Conservation (phyloP, 2,888 invertebrate genomes). For the Aplocera efformata region DNA sequence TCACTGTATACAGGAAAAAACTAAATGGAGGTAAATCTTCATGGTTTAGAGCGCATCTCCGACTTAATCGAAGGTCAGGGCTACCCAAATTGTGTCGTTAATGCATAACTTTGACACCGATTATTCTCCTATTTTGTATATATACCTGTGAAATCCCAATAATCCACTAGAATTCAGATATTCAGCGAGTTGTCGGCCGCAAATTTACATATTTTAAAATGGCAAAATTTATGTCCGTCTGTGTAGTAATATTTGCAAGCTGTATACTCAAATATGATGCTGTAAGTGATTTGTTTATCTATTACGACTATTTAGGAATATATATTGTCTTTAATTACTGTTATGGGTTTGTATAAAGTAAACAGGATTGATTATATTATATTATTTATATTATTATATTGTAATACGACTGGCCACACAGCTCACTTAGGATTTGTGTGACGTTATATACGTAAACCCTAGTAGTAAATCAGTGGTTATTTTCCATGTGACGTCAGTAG, state of each 20-base stretch:
- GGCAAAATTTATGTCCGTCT: constrained; percentile 19
- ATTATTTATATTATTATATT: no score
- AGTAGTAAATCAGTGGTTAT: no score
- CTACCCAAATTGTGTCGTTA: constrained; percentile 22
- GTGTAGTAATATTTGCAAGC: constrained; percentile 19
- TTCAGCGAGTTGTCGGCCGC: neutral
- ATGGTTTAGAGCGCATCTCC: constrained; percentile 32
- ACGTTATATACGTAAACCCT: no score
- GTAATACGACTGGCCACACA: no score
- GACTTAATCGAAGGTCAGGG: constrained; percentile 33
- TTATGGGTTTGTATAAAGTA: no score
- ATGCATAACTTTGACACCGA: constrained; percentile 20
- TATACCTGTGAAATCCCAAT: constrained; percentile 9
- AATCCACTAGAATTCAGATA: constrained; percentile 1
- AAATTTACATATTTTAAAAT: constrained; percentile 11
- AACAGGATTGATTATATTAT: no score
- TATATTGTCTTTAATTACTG: no score
- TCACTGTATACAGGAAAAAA: constrained; percentile 19
- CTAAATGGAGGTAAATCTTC: constrained; percentile 13
- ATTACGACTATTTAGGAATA: no score
- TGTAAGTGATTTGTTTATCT: constrained; percentile 27
- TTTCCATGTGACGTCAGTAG: no score
- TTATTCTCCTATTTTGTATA: constrained; percentile 17
- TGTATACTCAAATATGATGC: constrained; percentile 21
- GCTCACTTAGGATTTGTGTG: no score